Evolutionary conservation across 1,140 invertebrate species (phyloP).

Genomic region (Lanistes nyassanus): DNA sequence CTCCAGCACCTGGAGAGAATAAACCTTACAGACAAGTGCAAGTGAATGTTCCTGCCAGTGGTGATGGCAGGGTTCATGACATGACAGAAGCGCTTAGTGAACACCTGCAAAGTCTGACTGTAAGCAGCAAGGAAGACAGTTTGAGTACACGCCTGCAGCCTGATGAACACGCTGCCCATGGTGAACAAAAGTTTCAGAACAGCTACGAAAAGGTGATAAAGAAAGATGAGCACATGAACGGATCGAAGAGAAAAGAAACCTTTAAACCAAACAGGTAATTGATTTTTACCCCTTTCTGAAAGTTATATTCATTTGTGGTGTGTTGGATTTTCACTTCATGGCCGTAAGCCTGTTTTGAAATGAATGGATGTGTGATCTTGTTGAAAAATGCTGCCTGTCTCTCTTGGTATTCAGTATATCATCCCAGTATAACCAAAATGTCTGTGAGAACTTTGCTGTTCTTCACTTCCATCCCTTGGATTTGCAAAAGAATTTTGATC

Average conservation of each 20-base stretch:
- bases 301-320: background rate
- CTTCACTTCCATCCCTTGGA: no score
- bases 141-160: background rate
- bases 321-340: background rate
- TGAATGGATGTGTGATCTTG: background rate
- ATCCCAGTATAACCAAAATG: no score
- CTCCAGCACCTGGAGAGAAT: background rate
- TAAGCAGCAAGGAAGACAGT: background rate
- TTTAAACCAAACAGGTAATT: constrained; percentile 30
- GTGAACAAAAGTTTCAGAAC: constrained; percentile 3
- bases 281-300: background rate
- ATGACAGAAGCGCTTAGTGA: background rate
- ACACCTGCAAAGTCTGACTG: background rate
- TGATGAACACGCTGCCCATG: background rate
- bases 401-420: no score
- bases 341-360: background rate
- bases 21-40: no score
- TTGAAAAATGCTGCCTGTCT: no score
- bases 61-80: background rate
- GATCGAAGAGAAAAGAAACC: background rate
- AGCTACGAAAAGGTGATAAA: constrained; percentile 11
- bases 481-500: no score
- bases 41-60: no score
- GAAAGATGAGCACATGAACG: constrained; percentile 6
- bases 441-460: no score